Conservation (phyloP, 2,797 vertebrate species). For the Galago senegalensis region DNA sequence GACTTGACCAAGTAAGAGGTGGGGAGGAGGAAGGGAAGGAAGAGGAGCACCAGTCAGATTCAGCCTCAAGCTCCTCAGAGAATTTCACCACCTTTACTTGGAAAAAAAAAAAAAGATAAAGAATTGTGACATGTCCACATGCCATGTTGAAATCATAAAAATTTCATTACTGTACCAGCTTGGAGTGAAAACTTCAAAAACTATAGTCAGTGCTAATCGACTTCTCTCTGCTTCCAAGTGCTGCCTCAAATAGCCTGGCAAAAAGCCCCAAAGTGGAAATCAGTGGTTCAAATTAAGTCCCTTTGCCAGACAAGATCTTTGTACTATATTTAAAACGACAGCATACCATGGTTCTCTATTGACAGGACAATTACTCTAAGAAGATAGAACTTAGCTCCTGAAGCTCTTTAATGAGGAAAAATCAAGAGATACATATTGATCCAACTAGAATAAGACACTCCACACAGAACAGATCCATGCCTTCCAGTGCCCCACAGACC, state of each 20-base stretch:
- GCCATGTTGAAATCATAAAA: slow-evolving; percentile 75
- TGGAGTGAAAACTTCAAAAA: slow-evolving; percentile 83
- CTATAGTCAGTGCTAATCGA: slow-evolving; percentile 79
- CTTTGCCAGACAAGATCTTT: slow-evolving; percentile 71
- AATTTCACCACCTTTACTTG: slow-evolving; percentile 20
- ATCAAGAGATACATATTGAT: slow-evolving; percentile 54
- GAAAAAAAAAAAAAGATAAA: slow-evolving; percentile 23
- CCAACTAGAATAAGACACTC: neutral
- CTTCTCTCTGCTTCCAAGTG: slow-evolving; percentile 57
- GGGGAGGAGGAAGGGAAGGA: neutral
- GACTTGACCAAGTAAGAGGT: neutral
- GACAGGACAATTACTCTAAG: slow-evolving; percentile 78
- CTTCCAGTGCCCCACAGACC: neutral
- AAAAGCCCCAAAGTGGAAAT: slow-evolving; percentile 80
- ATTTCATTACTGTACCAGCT: slow-evolving; percentile 78
- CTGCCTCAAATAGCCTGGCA: slow-evolving; percentile 75
- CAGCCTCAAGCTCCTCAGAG: neutral
- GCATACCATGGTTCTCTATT: neutral
- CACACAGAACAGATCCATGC: rapidly evolving
- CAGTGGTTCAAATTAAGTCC: slow-evolving; percentile 83
- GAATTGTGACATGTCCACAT: slow-evolving; percentile 74
- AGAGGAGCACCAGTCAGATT: neutral
- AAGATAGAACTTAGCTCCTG: slow-evolving; percentile 52
- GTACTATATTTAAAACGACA: slow-evolving; percentile 82
- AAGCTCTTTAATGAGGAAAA: slow-evolving; percentile 74